Evolutionary conservation across 2,888 invertebrate genomes (phyloP), one percentile per base, ranked within the genome.

Genomic region (Phytoseiulus persimilis): DNA sequence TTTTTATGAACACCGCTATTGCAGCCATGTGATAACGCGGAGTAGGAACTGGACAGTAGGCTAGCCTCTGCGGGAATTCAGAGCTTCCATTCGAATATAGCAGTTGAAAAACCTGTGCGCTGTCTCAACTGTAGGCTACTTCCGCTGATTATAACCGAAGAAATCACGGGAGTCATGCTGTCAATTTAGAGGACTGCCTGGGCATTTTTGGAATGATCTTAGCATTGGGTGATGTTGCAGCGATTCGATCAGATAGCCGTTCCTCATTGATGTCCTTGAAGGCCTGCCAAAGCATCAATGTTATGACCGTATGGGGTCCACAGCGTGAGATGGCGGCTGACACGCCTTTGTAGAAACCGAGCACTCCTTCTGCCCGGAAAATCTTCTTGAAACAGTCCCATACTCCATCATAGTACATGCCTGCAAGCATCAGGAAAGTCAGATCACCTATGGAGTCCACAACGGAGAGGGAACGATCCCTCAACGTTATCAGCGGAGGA

Each of bases 261-360:
- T 18, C 65, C 18, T 65, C 87, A 23, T 87, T 87, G 32, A 87
- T 32, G 89, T 92, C 91, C 32, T 92, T 90, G 0, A 92, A 90
- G 89, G 92, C 91, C 92, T 97, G 97, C 95, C 97, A 98, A 92
- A 98, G 96, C 89, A 97, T 95, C 89, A 98, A 93, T 91, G 96
- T 95, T 0, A 98, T 93, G 0, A 97, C 95, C 0, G 97, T 96
- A 92, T 98, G 98, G 0, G 98, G 98, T 0, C 97, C 98, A 83
- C 97, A 94, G 90, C 98, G 94, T 90, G 97, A 93, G 93, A 97
- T 97, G 92, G 96, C 96, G 0, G 97, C 96, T 89, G 95, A 95
- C 91, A 96, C 95, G 5, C 97, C 98, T 93, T 98, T 98, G 93
- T 97, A 98, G 91, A 98, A 95, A 0, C 97, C 97, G 89, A 94